Percentiles rank a stretch among this genome's conserved stretches.
phyloP scores from a whole-genome alignment of 2,888 invertebrate species.

The Leptothorax acervorum region DNA sequence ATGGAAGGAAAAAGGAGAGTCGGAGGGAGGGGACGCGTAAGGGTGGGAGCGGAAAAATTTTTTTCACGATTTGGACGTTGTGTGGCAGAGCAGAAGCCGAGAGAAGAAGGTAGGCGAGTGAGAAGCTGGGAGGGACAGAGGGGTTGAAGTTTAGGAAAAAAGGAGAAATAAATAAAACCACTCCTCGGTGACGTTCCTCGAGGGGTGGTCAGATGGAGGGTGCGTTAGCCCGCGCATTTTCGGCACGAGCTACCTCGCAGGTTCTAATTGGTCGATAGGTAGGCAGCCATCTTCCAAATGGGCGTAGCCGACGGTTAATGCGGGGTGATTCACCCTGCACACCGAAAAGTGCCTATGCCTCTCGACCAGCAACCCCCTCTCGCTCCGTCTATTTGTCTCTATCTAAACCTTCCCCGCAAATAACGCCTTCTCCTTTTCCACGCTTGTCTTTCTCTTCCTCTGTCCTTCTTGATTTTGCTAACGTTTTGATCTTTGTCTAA shows the following conservation, averaged over 20 bases:
- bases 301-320: slow-evolving; percentile 80
- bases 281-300: slow-evolving; percentile 82
- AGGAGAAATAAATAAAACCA: slow-evolving; percentile 74
- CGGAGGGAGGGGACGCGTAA: slow-evolving; percentile 25
- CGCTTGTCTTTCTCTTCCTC: slow-evolving; percentile 25
- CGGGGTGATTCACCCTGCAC: slow-evolving; percentile 83
- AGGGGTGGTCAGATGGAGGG: slow-evolving; percentile 61
- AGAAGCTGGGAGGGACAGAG: slow-evolving; percentile 33
- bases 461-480: neutral
- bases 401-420: slow-evolving; percentile 37
- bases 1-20: slow-evolving; percentile 43
- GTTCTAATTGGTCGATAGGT: slow-evolving; percentile 80
- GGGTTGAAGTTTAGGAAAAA: slow-evolving; percentile 55
- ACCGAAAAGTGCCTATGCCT: slow-evolving; percentile 70
- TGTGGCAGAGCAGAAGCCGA: slow-evolving; percentile 2
- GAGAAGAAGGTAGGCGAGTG: slow-evolving; percentile 60
- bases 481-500: slow-evolving; percentile 10
- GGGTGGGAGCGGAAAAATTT: slow-evolving; percentile 58
- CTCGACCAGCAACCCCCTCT: slow-evolving; percentile 66
- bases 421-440: slow-evolving; percentile 38
- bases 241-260: slow-evolving; percentile 74
- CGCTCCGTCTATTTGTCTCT: slow-evolving; percentile 49
- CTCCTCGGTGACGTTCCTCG: slow-evolving; percentile 60
- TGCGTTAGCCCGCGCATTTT: slow-evolving; percentile 79
- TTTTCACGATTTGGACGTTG: slow-evolving; percentile 37